Conservation (phyloP, 2,113 vertebrate genomes). For the Peromyscus leucopus region DNA sequence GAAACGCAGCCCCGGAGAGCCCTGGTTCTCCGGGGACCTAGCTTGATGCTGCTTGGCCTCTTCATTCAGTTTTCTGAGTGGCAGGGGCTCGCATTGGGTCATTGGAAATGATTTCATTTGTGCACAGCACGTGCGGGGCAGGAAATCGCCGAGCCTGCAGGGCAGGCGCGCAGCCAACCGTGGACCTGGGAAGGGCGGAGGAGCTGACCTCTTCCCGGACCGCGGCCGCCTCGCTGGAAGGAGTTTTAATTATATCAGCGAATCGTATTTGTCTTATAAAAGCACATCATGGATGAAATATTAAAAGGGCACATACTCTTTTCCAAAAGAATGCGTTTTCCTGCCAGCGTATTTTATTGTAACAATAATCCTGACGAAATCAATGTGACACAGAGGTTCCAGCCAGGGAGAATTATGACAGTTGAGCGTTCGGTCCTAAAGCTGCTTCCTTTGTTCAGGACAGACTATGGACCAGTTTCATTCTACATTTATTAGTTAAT, state of each 20-base stretch:
- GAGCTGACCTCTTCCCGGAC: constrained; percentile 56
- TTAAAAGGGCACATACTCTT: constrained; percentile 71
- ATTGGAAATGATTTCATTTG: constrained; percentile 54
- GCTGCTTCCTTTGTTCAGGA: neutral
- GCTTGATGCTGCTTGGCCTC: neutral
- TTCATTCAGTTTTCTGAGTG: constrained; percentile 32
- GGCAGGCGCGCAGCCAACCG: accelerated
- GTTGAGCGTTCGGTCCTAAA: neutral
- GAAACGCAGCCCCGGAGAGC: neutral
- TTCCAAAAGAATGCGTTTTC: constrained; percentile 69
- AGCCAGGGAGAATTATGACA: neutral
- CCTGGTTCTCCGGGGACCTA: neutral
- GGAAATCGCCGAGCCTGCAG: neutral
- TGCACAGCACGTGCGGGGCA: neutral
- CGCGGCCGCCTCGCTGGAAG: neutral
- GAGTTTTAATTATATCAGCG: constrained; percentile 68
- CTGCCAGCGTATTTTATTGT: constrained; percentile 69
- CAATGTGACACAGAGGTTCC: neutral
- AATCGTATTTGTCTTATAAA: constrained; percentile 55
- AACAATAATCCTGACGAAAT: constrained; percentile 74
- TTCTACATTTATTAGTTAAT: neutral
- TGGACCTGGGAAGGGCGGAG: neutral
- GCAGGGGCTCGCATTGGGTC: neutral
- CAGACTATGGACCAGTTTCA: accelerated
- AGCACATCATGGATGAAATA: constrained; percentile 70